A percentile compares a stretch with the other conserved stretches of the same genome.
Conservation (phyloP, 2,113 vertebrate genomes). For the Ondatra zibethicus region DNA sequence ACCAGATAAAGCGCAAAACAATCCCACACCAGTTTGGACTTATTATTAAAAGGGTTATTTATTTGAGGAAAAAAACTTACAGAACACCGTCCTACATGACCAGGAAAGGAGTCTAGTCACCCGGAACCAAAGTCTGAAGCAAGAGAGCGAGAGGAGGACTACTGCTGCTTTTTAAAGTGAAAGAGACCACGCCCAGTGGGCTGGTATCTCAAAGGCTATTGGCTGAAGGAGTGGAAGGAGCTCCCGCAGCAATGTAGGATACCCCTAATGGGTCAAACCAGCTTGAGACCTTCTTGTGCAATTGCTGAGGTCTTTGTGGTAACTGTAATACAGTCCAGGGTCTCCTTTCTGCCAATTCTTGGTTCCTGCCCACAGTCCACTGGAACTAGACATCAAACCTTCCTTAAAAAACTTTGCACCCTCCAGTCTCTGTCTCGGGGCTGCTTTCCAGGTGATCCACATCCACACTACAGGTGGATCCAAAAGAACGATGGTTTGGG, state of each 20-base stretch:
- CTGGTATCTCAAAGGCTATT: too few species aligned
- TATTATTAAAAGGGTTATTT: too few species aligned
- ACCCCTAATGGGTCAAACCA: not conserved
- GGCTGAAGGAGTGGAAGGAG: too few species aligned
- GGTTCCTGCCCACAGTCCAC: not conserved
- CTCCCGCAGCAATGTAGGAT: not conserved
- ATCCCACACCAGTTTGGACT: too few species aligned
- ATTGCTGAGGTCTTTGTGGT: not conserved
- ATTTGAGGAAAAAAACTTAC: too few species aligned
- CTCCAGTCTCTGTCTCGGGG: not conserved
- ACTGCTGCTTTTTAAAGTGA: too few species aligned
- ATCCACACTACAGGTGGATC: accelerated
- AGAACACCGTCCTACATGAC: too few species aligned
- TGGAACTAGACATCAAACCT: not conserved
- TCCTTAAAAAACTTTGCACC: not conserved
- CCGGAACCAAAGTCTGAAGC: too few species aligned
- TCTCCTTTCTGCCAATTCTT: not conserved
- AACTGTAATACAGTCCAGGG: not conserved
- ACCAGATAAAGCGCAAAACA: too few species aligned
- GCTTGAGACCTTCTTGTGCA: not conserved
- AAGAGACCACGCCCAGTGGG: too few species aligned
- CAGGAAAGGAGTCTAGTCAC: too few species aligned
- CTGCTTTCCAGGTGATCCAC: not conserved
- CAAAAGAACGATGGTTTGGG: not conserved
- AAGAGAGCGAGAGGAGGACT: too few species aligned